Percentiles rank a stretch among this genome's conserved stretches.
These are phyloP conservation scores for Drosophila quadrilineata DNA, from an alignment of 1,140 invertebrate species.

Conservation along the genomic window DNA sequence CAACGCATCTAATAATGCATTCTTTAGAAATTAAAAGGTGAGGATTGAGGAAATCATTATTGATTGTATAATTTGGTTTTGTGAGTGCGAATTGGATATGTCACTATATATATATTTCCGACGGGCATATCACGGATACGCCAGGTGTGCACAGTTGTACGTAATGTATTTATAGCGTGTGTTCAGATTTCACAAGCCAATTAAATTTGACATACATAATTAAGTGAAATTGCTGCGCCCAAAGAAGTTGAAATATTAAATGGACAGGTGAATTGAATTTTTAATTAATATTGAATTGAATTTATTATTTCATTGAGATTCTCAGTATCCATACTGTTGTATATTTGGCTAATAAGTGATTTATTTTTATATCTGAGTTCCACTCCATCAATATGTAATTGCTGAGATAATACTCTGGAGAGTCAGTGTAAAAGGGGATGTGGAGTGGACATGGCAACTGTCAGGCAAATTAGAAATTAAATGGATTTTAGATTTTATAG, in stretches of 20 bases:
- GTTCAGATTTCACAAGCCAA: constrained; percentile 54
- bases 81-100: too few relatives aligned
- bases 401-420: too few relatives aligned
- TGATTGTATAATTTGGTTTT: too few relatives aligned
- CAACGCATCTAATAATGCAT: too few relatives aligned
- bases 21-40: too few relatives aligned
- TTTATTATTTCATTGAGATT: constrained; percentile 20
- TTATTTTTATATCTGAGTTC: background rate
- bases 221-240: constrained; percentile 51
- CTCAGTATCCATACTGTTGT: background rate
- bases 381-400: background rate
- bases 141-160: constrained; percentile 49
- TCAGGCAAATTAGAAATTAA: too few relatives aligned
- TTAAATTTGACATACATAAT: constrained; percentile 78
- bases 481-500: too few relatives aligned
- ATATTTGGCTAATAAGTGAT: background rate
- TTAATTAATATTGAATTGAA: constrained; percentile 58
- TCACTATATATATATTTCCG: too few relatives aligned
- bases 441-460: too few relatives aligned
- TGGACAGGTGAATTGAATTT: constrained; percentile 53
- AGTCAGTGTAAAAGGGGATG: too few relatives aligned
- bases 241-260: constrained; percentile 49
- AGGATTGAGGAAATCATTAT: too few relatives aligned
- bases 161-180: constrained; percentile 68
- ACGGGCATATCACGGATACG: constrained; percentile 47